Conservation (phyloP, 2,113 vertebrate species). For the Symphodus melops region DNA sequence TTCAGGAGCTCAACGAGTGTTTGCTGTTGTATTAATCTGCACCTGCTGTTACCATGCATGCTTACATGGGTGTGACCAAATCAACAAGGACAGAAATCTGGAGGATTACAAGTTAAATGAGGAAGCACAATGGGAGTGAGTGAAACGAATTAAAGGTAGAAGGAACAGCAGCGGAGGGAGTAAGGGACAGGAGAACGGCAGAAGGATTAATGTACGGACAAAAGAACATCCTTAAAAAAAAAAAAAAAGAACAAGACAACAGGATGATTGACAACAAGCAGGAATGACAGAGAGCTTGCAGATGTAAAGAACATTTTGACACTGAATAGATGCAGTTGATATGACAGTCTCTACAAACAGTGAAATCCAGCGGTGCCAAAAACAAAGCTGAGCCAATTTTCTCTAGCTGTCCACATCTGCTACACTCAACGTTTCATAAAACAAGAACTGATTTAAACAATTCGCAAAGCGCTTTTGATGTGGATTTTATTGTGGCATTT, state of each 20-base stretch:
- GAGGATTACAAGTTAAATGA: background rate
- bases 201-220: background rate
- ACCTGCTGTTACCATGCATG: background rate
- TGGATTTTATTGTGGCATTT: slow-evolving; percentile 38
- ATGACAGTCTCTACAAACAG: slow-evolving; percentile 55
- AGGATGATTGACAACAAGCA: slow-evolving; percentile 23
- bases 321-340: slow-evolving; percentile 61
- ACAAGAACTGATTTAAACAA: slow-evolving; percentile 55
- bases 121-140: background rate
- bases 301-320: slow-evolving; percentile 50
- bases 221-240: background rate
- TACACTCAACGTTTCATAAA: slow-evolving; percentile 34
- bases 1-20: background rate
- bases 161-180: background rate
- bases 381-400: slow-evolving; percentile 34
- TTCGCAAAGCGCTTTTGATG: slow-evolving; percentile 45
- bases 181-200: background rate
- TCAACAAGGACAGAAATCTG: background rate
- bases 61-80: background rate
- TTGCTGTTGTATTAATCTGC: background rate
- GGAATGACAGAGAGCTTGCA: slow-evolving; percentile 32
- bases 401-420: slow-evolving; percentile 46
- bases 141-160: too few relatives aligned
- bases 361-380: slow-evolving; percentile 51
- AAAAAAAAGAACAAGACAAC: background rate